Evolutionary conservation across 2,113 vertebrate genomes (phyloP), one percentile per base, ranked within the genome.

Genomic region (Phrynocephalus versicolor): DNA sequence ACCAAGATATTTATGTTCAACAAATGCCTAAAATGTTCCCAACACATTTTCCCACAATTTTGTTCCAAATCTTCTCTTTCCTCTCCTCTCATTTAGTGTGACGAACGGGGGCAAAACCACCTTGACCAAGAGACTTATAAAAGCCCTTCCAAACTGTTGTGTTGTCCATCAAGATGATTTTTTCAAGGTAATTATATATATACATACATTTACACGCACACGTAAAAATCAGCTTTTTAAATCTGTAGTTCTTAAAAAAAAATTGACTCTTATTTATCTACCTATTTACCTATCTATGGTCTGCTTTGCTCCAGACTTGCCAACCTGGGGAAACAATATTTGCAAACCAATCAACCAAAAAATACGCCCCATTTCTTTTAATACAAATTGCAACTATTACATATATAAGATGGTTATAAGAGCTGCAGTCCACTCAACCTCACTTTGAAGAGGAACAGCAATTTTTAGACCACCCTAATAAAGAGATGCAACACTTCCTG

Each of bases 51-150:
- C 37, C 45, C 3, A 3, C 79, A 76, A 7, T 25, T 69, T 58
- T n/a, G 27, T 57, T 19, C 30, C 55, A 1, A 21, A 0, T 23
- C 75, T 78, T 10, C 88, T 81, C 10, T 51, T 51, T 51, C 45
- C 10, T 51, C 45, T 51, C 10, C 45, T 51, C 10, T 10, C 41
- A 0, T 23, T 2, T 92, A 99, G 98, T 0, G 96, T 98, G 75
- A 99, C 98, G 92, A 99, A 99, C 1, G 97, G 98, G 70, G 98
- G 98, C 72, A 99, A 99, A 94, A 99, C 98, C 83, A 99, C 98
- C 80, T 92, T 99, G 95, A 98, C 98, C 84, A 94, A 97, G 90
- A 90, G 94, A 4, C 88, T 99, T 35, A 87, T 95, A 84, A 96
- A 96, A 90, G 94, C 81, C 3, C 95, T 99, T 69, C 97, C 98